Percentiles rank a stretch among this genome's conserved stretches.
Evolutionary conservation across 1,140 invertebrate genomes (phyloP).

Genomic region (Drosophila melanica): DNA sequence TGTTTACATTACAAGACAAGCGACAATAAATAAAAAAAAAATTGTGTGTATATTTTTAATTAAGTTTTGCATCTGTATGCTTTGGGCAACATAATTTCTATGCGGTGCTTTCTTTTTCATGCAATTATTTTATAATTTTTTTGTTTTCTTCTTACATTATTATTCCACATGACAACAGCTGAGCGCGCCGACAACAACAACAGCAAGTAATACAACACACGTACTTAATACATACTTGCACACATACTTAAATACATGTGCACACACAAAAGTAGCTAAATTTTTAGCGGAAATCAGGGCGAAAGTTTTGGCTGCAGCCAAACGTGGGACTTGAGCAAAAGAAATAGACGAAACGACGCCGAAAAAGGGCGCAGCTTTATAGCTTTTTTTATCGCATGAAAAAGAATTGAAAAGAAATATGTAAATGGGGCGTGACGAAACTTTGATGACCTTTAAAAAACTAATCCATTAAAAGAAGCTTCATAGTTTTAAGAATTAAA

Average conservation of each 20-base stretch:
- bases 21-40: conserved; percentile 12
- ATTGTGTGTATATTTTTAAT: conserved; percentile 21
- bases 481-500: background rate
- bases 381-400: conserved; percentile 8
- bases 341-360: conserved; percentile 18
- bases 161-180: conserved; percentile 58
- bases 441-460: conserved; percentile 1
- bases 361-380: conserved; percentile 46
- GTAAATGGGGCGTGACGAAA: conserved; percentile 15
- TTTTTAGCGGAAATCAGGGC: conserved; percentile 53
- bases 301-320: conserved; percentile 49
- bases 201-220: conserved; percentile 23
- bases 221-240: conserved; percentile 5
- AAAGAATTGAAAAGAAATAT: background rate
- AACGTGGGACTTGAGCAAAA: conserved; percentile 30
- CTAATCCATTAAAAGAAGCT: background rate
- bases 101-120: conserved; percentile 44
- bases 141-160: conserved; percentile 43
- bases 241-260: conserved; percentile 1
- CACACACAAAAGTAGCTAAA: conserved; percentile 8
- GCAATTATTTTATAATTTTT: conserved; percentile 36
- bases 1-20: conserved; percentile 47
- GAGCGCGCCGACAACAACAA: conserved; percentile 19
- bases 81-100: conserved; percentile 34
- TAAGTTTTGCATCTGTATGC: conserved; percentile 33